These are phyloP conservation scores for Syrista parreyssii DNA, from an alignment of 2,888 invertebrate genomes.

Conservation along the genomic window DNA sequence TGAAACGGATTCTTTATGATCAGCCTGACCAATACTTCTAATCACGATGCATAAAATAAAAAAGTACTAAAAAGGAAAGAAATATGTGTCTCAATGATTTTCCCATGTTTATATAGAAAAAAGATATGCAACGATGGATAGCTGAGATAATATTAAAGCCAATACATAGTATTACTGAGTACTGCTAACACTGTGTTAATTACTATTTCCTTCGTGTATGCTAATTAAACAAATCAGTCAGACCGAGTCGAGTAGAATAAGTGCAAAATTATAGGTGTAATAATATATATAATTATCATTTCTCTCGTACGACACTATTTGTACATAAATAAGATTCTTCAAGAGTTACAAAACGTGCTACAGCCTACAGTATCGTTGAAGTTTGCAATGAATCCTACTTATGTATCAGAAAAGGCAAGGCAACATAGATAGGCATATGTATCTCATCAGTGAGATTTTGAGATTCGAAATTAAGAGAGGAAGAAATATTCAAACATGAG, in stretches of 20 bases:
- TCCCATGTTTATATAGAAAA: not conserved
- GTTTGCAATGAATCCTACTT: not conserved
- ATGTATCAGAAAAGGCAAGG: not conserved
- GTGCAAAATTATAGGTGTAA: not conserved
- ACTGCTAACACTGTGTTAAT: conserved; percentile 1
- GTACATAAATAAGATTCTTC: not conserved
- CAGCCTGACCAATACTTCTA: not conserved
- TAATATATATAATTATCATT: not conserved
- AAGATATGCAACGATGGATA: not conserved
- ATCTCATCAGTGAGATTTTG: not conserved
- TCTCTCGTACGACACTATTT: not conserved
- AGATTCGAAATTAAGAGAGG: not conserved
- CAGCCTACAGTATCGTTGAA: not conserved
- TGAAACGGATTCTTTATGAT: no score
- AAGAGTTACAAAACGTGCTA: not conserved
- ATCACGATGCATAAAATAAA: not conserved
- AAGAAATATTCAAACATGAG: not conserved
- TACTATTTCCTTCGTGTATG: not conserved
- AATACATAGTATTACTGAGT: not conserved
- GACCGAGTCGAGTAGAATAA: not conserved
- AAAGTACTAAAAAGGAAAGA: not conserved
- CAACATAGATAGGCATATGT: not conserved
- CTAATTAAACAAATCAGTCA: not conserved
- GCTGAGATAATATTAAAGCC: not conserved
- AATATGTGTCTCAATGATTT: not conserved